Evolutionary conservation across 2,888 invertebrate genomes (phyloP).

Genomic region (Andrena dorsata): DNA sequence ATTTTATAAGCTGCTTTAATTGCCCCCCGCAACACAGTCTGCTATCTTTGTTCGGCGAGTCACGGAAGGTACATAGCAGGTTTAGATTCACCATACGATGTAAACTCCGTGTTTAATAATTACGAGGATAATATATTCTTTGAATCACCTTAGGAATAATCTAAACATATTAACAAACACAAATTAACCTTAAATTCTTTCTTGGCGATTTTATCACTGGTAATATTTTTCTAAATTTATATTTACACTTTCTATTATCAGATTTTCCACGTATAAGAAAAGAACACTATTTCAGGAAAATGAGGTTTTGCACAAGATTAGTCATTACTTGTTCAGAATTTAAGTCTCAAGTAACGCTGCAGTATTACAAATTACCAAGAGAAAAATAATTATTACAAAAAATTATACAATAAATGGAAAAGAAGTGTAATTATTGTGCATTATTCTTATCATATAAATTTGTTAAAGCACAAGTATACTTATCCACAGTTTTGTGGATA

Average conservation of each 20-base stretch:
- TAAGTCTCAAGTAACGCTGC: too few species aligned
- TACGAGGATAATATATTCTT: neutral
- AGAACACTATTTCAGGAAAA: too few species aligned
- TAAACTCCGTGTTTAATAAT: neutral
- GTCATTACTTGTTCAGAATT: too few species aligned
- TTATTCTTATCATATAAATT: neutral
- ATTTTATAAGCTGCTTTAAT: slow-evolving; percentile 9
- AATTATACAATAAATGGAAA: too few species aligned
- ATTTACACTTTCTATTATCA: neutral
- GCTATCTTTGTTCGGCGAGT: slow-evolving; percentile 1
- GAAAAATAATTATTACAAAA: too few species aligned
- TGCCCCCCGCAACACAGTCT: neutral
- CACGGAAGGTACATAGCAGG: neutral
- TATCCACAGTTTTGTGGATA: too few species aligned
- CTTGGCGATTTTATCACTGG: neutral
- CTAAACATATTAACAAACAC: neutral
- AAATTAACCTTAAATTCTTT: neutral
- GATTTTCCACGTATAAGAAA: neutral
- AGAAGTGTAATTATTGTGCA: neutral
- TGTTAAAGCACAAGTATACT: neutral
- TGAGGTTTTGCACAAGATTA: too few species aligned
- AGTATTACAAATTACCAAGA: too few species aligned
- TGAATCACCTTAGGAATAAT: neutral
- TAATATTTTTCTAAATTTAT: too few species aligned
- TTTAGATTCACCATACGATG: neutral